These are phyloP conservation scores for Lytechinus variegatus DNA, from an alignment of 35 echinoderm and acorn worm genomes.

Conservation along the genomic window DNA sequence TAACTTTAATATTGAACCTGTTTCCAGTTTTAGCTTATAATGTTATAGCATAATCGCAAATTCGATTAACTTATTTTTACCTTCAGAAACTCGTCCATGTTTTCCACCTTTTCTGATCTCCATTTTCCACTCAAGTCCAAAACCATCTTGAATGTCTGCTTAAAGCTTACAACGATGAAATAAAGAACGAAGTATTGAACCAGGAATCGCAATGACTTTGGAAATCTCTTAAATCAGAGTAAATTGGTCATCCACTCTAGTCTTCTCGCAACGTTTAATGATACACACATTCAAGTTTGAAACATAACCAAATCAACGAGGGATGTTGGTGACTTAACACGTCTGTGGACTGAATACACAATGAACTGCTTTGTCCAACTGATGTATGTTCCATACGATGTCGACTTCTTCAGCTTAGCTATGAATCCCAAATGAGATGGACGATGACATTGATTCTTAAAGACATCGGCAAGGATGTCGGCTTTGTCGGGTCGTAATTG, in stretches of 20 bases:
- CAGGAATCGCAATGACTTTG: neutral
- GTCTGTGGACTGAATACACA: neutral
- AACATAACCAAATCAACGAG: neutral
- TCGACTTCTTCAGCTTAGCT: neutral
- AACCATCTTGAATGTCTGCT: neutral
- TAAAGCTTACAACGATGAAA: neutral
- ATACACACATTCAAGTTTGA: neutral
- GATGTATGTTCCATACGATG: neutral
- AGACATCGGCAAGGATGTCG: neutral
- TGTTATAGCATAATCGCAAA: too few relatives aligned
- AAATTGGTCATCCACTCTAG: neutral
- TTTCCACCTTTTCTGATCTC: slow-evolving; percentile 42
- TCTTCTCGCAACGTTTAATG: neutral
- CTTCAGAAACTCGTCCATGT: slow-evolving; percentile 55
- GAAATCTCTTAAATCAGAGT: neutral
- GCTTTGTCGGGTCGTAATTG: neutral
- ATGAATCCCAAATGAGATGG: neutral
- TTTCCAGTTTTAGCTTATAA: too few relatives aligned
- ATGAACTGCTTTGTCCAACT: neutral
- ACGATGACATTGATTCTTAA: neutral
- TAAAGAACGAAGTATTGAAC: neutral
- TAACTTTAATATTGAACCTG: too few relatives aligned
- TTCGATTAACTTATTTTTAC: neutral
- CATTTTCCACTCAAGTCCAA: slow-evolving; percentile 37
- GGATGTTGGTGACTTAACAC: neutral